phyloP scores from a whole-genome alignment of 2,113 vertebrate species.

The Paraplagusia blochii region DNA sequence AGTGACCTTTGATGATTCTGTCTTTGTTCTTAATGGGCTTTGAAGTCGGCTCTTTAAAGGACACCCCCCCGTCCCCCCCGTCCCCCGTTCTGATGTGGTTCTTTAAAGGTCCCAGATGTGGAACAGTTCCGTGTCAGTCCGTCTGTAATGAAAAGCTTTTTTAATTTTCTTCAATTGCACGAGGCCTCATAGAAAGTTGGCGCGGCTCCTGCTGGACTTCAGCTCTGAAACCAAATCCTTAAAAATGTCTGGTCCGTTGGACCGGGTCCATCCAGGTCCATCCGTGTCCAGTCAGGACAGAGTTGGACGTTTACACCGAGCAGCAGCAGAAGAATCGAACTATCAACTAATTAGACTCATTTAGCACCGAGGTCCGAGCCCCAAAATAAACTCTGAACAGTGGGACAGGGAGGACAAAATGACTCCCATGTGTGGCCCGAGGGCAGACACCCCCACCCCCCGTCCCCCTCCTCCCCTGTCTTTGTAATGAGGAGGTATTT shows the following conservation, averaged over 20 bases:
- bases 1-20: conserved; percentile 48
- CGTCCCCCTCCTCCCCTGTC: conserved; percentile 49
- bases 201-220: conserved; percentile 35
- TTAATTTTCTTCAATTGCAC: conserved; percentile 1
- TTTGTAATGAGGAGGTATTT: conserved; percentile 78
- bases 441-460: conserved; percentile 53
- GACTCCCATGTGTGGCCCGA: conserved; percentile 67
- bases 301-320: conserved; percentile 67
- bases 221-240: conserved; percentile 72
- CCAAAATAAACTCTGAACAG: conserved; percentile 64
- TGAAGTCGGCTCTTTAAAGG: conserved; percentile 43
- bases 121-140: conserved; percentile 4
- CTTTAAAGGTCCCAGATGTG: conserved; percentile 22
- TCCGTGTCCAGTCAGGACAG: too few species aligned
- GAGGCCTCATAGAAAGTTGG: conserved; percentile 5
- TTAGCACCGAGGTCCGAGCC: conserved; percentile 60
- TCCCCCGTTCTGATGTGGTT: conserved; percentile 40
- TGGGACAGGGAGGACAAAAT: conserved; percentile 63
- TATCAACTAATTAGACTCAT: conserved; percentile 63
- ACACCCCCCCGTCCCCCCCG: conserved; percentile 30
- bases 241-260: conserved; percentile 77
- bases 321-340: conserved; percentile 60
- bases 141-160: not conserved
- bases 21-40: conserved; percentile 58
- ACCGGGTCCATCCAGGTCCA: conserved; percentile 57